These are phyloP conservation scores for Phalacrocorax carbo DNA, from an alignment of 2,113 vertebrate genomes.

Conservation along the genomic window DNA sequence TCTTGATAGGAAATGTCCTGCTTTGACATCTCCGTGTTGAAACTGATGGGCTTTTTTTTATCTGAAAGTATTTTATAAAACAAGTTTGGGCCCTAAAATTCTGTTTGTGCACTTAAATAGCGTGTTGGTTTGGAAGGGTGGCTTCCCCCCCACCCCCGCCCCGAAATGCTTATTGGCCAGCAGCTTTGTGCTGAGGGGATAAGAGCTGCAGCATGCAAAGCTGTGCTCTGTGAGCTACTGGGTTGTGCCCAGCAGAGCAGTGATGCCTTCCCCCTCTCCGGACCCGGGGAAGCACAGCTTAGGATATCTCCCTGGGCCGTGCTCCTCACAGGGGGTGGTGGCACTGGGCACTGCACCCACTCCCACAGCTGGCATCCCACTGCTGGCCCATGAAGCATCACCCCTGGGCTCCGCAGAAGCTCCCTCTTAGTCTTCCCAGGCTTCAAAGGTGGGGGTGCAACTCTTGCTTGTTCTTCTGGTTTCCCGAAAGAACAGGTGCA, in stretches of 20 bases:
- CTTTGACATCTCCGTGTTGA: neutral
- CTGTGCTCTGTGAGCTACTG: rapidly evolving
- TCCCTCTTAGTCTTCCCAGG: neutral
- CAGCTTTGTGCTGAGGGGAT: neutral
- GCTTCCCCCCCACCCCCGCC: too few relatives aligned
- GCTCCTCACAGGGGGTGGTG: rapidly evolving
- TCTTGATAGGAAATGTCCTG: neutral
- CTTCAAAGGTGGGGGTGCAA: neutral
- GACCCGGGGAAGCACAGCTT: neutral
- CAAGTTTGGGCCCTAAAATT: neutral
- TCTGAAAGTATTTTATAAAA: neutral
- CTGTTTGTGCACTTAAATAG: neutral
- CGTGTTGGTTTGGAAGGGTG: neutral
- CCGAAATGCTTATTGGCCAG: neutral
- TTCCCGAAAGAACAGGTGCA: neutral
- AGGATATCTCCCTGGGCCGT: too few relatives aligned
- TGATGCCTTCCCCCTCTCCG: neutral
- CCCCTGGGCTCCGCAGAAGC: neutral
- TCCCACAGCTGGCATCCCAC: neutral
- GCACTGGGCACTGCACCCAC: neutral
- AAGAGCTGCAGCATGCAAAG: neutral
- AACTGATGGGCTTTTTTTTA: neutral
- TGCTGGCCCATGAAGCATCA: rapidly evolving
- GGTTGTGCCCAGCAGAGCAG: neutral
- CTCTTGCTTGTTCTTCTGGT: neutral